Base-by-base conservation (phyloP, 2,113 vertebrate genomes). In the Crotalus horridus region DNA sequence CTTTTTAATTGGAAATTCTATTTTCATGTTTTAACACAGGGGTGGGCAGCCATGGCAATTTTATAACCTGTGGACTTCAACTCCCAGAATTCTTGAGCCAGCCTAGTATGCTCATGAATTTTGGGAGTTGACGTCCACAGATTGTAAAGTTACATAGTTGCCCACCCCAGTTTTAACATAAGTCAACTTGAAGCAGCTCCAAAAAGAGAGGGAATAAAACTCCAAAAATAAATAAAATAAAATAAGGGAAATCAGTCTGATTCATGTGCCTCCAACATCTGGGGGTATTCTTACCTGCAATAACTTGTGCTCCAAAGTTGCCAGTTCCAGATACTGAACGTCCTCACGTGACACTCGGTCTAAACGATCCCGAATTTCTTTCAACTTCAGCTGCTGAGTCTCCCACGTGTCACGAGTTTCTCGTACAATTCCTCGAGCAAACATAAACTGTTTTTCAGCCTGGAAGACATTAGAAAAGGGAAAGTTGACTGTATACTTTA, bases 371-470 rank as follows among this genome's bases (percentile, higher is more conserved):
- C 98, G 96, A 93, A 99, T 97, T 94, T 99, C 99, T 96, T 99
- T 99, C 97, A 99, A 97, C 93, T 98, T 97, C 2, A 94, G 91
- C 96, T 98, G 99, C 15, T 99, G 98, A 90, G 96, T 95, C 95
- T 99, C 99, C 95, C 99, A 96, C 54, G 97, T 98, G 29, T 94
- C 95, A 26, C 98, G 99, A 55, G 99, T 98, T 95, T 99, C 98
- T 4, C 98, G 97, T 11, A 99, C 99, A 87, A 99, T 98, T 39
- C 99, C 98, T 88, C 99, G 98, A 93, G 99, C 98, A 93, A 99
- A 96, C 99, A 99, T 99, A 97, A 99, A 99, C 11, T 97, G 97
- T 61, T 98, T 98, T 96, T 99, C 99, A 51, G 98, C 99, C 99
- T 99, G 96, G 91, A 94, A 93, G 7, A 55, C 4, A 15, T 33